phyloP scores from a whole-genome alignment of 2,888 invertebrate species.

The Lordiphosa andalusiaca region DNA sequence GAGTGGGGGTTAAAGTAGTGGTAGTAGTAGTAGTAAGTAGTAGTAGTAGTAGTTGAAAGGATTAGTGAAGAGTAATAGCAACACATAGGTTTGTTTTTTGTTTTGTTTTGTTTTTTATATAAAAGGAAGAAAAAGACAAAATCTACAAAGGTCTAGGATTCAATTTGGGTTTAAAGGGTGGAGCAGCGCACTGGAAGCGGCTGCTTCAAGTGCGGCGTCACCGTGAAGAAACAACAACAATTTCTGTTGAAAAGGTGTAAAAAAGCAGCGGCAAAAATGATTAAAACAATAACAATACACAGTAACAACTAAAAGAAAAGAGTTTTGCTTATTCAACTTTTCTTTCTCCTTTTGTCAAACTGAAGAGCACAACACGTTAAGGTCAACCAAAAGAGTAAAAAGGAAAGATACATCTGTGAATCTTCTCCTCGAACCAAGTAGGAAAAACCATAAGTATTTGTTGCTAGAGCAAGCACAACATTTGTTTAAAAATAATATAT shows the following conservation, averaged over 20 bases:
- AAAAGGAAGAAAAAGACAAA: constrained; percentile 37
- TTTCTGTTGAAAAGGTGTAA: constrained; percentile 65
- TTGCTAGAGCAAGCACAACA: constrained; percentile 65
- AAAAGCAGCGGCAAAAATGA: constrained; percentile 39
- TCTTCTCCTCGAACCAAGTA: constrained; percentile 36
- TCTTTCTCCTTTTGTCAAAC: constrained; percentile 29
- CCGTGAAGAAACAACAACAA: constrained; percentile 65
- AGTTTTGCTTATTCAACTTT: constrained; percentile 31
- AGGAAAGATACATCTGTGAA: constrained; percentile 41
- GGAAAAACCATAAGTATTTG: constrained; percentile 30
- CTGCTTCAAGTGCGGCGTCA: constrained; percentile 52
- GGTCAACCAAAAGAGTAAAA: constrained; percentile 24
- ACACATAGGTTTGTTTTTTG: constrained; percentile 54
- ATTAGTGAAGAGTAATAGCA: constrained; percentile 38
- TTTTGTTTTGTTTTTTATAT: no score
- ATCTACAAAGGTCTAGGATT: constrained; percentile 50
- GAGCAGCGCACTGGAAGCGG: constrained; percentile 53
- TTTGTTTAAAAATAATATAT: constrained; percentile 37
- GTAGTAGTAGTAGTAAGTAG: constrained; percentile 28
- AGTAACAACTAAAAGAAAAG: constrained; percentile 48
- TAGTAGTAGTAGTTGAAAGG: constrained; percentile 31
- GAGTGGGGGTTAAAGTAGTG: constrained; percentile 26
- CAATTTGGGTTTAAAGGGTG: constrained; percentile 12
- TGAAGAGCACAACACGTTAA: constrained; percentile 54
- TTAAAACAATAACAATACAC: constrained; percentile 35